These are phyloP conservation scores for Andricus curvator DNA, from an alignment of 2,888 invertebrate genomes.

Conservation along the genomic window DNA sequence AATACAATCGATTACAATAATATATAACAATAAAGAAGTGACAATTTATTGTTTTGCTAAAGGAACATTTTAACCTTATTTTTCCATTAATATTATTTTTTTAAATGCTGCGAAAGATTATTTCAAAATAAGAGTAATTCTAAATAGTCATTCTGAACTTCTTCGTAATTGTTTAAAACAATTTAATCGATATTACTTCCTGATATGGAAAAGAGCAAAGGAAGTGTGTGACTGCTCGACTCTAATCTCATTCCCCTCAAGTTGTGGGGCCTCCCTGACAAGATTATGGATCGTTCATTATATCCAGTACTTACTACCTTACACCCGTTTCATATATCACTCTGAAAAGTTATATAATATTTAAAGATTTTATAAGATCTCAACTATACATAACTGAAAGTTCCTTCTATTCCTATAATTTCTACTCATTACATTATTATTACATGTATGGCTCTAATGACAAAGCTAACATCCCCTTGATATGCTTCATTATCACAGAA, in stretches of 20 bases:
- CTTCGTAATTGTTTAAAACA: background rate
- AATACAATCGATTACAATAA: too few species aligned
- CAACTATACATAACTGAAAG: background rate
- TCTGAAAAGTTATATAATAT: constrained; percentile 42
- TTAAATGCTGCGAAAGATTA: too few species aligned
- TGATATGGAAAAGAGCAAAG: background rate
- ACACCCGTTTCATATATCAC: constrained; percentile 40
- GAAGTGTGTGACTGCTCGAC: constrained; percentile 7
- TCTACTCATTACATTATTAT: background rate
- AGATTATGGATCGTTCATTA: constrained; percentile 70
- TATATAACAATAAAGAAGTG: too few species aligned
- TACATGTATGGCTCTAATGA: background rate
- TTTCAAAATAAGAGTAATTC: too few species aligned
- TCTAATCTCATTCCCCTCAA: constrained; percentile 69
- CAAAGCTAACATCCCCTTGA: background rate
- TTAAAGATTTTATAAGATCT: background rate
- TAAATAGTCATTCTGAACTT: background rate
- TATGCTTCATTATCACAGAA: background rate
- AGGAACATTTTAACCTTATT: too few species aligned
- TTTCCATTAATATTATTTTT: too few species aligned
- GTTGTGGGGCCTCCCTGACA: constrained; percentile 71
- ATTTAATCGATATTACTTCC: background rate
- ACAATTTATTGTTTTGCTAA: too few species aligned
- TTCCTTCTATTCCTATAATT: background rate
- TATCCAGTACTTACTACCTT: constrained; percentile 52